Evolutionary conservation across 2,888 invertebrate genomes (phyloP).

Genomic region (Andrena camellia): DNA sequence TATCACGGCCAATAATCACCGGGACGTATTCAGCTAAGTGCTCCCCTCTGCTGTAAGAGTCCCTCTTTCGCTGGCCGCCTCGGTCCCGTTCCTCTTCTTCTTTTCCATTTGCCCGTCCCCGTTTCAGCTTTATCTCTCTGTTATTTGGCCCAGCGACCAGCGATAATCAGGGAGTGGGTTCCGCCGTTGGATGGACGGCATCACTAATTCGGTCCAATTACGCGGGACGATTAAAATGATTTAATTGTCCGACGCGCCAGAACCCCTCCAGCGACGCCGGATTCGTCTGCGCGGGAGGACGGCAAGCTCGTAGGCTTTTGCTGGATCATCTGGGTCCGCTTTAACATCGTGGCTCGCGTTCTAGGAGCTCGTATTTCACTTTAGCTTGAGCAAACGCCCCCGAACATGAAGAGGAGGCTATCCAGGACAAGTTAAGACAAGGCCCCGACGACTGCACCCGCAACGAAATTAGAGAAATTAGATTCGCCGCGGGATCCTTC

Average conservation of each 20-base stretch:
- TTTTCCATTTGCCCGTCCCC: slow-evolving; percentile 52
- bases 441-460: slow-evolving; percentile 3
- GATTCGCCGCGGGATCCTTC: slow-evolving; percentile 65
- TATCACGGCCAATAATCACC: slow-evolving; percentile 84
- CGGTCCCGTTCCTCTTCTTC: slow-evolving; percentile 36
- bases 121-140: slow-evolving; percentile 64
- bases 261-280: slow-evolving; percentile 44
- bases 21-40: slow-evolving; percentile 83
- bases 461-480: slow-evolving; percentile 70
- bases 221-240: slow-evolving; percentile 82
- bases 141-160: slow-evolving; percentile 69
- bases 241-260: slow-evolving; percentile 79
- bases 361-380: too few species aligned
- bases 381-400: too few species aligned
- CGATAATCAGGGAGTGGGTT: slow-evolving; percentile 69
- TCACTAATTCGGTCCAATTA: slow-evolving; percentile 83
- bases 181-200: slow-evolving; percentile 69
- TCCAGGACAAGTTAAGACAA: too few species aligned
- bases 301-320: background rate
- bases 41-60: slow-evolving; percentile 73
- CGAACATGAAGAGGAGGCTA: too few species aligned
- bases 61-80: slow-evolving; percentile 22
- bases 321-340: background rate
- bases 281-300: slow-evolving; percentile 33
- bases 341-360: too few species aligned